Evolutionary conservation across 2,888 invertebrate species (phyloP).

Genomic region (Drosophila neotestacea): DNA sequence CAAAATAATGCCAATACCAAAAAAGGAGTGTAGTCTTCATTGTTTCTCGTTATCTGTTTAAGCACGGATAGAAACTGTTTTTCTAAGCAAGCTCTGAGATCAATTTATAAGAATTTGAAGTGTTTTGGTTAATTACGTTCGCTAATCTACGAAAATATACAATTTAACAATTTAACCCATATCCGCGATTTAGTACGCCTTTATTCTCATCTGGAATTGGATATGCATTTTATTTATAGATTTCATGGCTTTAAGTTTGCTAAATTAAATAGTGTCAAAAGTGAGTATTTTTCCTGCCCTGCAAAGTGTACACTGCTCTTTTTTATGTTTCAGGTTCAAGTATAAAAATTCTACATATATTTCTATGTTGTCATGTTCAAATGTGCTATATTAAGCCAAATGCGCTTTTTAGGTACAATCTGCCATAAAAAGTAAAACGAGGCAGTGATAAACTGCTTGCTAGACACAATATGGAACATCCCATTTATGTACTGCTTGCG

Average conservation of each 20-base stretch:
- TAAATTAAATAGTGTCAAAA: background rate
- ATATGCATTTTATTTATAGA: background rate
- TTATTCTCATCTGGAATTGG: background rate
- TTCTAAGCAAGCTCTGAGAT: too few relatives aligned
- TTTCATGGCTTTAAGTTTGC: background rate
- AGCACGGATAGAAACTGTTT: too few relatives aligned
- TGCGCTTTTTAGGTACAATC: background rate
- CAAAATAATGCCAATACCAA: too few relatives aligned
- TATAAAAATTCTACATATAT: background rate
- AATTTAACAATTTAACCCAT: background rate
- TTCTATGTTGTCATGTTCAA: background rate
- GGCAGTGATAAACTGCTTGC: background rate
- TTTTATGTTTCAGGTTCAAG: background rate
- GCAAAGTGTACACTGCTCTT: background rate
- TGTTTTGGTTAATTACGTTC: background rate
- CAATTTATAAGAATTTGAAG: background rate
- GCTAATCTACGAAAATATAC: background rate
- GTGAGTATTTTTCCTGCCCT: too few relatives aligned
- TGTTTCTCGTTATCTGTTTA: too few relatives aligned
- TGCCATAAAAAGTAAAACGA: background rate
- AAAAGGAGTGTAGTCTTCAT: too few relatives aligned
- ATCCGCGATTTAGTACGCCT: background rate
- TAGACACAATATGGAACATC: conserved; percentile 8
- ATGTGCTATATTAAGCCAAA: background rate
- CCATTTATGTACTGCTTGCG: background rate